Base-by-base conservation (phyloP, 1,140 invertebrate genomes). In the Lethocerus indicus region DNA sequence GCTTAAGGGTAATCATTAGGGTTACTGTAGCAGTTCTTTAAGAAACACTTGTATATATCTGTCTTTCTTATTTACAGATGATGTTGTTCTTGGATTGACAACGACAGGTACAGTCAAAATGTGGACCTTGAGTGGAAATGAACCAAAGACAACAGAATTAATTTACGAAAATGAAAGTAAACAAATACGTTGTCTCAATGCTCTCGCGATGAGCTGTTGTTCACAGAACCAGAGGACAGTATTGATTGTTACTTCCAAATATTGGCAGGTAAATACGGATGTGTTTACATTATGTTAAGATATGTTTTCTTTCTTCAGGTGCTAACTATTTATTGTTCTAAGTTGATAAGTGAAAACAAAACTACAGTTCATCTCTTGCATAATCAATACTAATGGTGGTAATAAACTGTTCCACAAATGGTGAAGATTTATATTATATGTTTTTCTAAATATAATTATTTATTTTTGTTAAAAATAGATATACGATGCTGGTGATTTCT, bases 111-210 rank as follows among this genome's bases (percentile, higher is more conserved):
- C 88, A 42, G 89, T 98, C 4, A 98, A 98, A 71, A 87, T 98
- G 0, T 98, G 95, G 95, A 95, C 91, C 0, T 69, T 98, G 2
- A 70, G 81, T 28, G 88, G 88, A 4, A 78, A 83, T 52, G 92
- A 97, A 63, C 23, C 25, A 12, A 81, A 83, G 57, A 87, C 84
- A 59, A 80, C 83, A 57, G 81, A 90, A 59, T 82, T 87, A 1
- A 77, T 97, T 27, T 93, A 88, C 63, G 95, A 99, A 66, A 90
- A 98, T 66, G 95, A 98, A 64, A 96, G 90, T 26, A 98, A 98
- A 66, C 87, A 91, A 63, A 94, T 98, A 29, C 75, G 86, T 13
- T 92, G 92, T 61, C 65, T 91, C 7, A 95, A 96, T 70, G 93
- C 94, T 3, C 74, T 92, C 23, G 87, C 83, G 2, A 74, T 98